Evolutionary conservation across 2,113 vertebrate genomes (phyloP).

Genomic region (Peromyscus polionotus): DNA sequence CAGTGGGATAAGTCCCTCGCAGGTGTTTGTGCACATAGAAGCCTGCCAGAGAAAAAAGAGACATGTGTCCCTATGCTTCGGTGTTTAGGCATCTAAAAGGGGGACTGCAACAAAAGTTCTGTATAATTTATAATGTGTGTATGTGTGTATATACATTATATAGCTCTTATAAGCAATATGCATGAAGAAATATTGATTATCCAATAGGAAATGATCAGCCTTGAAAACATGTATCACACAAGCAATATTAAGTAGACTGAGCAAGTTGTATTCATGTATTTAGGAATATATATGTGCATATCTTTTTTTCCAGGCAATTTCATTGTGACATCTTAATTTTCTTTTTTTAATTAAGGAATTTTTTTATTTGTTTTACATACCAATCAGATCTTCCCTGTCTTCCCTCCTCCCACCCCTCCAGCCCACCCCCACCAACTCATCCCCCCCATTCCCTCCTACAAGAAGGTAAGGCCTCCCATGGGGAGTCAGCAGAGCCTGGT

Average conservation of each 20-base stretch:
- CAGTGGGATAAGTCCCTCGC: neutral
- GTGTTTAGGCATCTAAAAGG: neutral
- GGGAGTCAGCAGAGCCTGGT: too few species aligned
- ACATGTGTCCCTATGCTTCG: neutral
- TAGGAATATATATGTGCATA: neutral
- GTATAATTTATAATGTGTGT: neutral
- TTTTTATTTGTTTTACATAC: too few species aligned
- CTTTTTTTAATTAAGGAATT: too few species aligned
- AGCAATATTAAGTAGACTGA: neutral
- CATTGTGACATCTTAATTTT: too few species aligned
- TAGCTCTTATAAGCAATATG: neutral
- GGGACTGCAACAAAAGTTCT: neutral
- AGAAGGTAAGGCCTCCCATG: too few species aligned
- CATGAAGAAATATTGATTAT: slow-evolving; percentile 4
- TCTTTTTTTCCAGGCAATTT: too few species aligned
- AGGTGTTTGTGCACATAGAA: neutral
- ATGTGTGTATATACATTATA: neutral
- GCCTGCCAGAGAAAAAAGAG: neutral
- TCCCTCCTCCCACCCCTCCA: too few species aligned
- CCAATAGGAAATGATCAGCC: neutral
- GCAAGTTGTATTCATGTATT: neutral
- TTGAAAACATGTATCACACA: neutral
- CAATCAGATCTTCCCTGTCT: too few species aligned
- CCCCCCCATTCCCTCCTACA: too few species aligned
- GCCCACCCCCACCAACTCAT: too few species aligned